These are phyloP conservation scores for Mystacides longicornis DNA, from an alignment of 2,888 invertebrate genomes.

Conservation along the genomic window DNA sequence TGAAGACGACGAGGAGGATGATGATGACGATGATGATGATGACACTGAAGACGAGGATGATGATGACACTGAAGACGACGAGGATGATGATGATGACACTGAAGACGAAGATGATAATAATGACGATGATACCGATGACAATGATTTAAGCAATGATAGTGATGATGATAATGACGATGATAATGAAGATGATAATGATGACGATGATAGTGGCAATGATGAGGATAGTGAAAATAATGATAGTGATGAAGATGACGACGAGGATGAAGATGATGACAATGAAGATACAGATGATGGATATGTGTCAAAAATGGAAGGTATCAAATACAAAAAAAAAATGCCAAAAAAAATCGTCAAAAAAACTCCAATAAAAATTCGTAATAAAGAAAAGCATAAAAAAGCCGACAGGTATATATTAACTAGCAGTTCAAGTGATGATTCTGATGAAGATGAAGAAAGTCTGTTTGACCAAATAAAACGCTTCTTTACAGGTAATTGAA, in stretches of 20 bases:
- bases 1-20: conserved; percentile 28
- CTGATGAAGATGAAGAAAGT: conserved; percentile 33
- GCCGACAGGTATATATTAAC: conserved; percentile 33
- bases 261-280: conserved; percentile 37
- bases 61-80: conserved; percentile 31
- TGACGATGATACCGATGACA: conserved; percentile 39
- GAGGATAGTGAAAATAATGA: conserved; percentile 35
- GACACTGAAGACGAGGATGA: conserved; percentile 32
- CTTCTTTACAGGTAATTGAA: conserved; percentile 48
- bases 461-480: conserved; percentile 47
- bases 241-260: conserved; percentile 37
- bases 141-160: conserved; percentile 30
- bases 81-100: conserved; percentile 30
- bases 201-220: conserved; percentile 30
- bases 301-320: conserved; percentile 36
- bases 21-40: conserved; percentile 29
- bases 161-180: conserved; percentile 10
- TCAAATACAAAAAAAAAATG: conserved; percentile 38
- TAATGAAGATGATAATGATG: conserved; percentile 29
- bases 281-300: conserved; percentile 40
- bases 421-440: conserved; percentile 28
- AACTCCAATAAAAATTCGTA: conserved; percentile 34
- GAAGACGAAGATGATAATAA: conserved; percentile 38
- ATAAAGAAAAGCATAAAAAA: conserved; percentile 34
- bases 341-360: conserved; percentile 37